Evolutionary conservation across 1,140 invertebrate genomes (phyloP).

Genomic region (Berghia stephanieae): DNA sequence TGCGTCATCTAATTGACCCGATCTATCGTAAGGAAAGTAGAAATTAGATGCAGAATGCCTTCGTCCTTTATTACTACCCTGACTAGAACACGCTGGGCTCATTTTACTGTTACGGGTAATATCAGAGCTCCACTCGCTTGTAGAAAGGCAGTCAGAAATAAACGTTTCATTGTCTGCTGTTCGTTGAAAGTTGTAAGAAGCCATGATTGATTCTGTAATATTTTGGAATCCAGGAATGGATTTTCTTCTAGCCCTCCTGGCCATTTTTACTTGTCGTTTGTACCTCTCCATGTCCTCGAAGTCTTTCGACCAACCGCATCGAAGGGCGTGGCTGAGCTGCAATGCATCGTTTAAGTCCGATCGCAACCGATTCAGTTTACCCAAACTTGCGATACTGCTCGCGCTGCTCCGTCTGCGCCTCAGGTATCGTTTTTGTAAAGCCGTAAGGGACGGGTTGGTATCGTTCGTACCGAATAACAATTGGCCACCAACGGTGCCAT

Average conservation of each 20-base stretch:
- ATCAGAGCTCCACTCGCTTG: too few relatives aligned
- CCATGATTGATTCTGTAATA: neutral
- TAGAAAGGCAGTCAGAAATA: neutral
- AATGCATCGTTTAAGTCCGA: neutral
- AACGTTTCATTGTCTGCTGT: neutral
- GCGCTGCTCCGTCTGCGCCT: neutral
- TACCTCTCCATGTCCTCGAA: neutral
- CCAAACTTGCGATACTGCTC: neutral
- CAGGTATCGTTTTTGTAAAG: too few relatives aligned
- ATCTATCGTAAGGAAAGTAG: too few relatives aligned
- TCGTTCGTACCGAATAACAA: too few relatives aligned
- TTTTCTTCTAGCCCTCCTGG: neutral
- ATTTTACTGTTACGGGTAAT: too few relatives aligned
- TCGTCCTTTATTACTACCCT: too few relatives aligned
- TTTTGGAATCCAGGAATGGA: neutral
- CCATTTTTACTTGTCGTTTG: neutral
- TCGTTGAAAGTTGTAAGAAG: neutral
- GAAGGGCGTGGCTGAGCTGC: neutral
- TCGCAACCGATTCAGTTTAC: neutral
- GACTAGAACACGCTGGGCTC: too few relatives aligned
- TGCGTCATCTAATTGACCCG: too few relatives aligned
- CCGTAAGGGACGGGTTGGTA: too few relatives aligned
- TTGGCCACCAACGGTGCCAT: too few relatives aligned
- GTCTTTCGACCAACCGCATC: neutral
- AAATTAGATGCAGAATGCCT: too few relatives aligned